Evolutionary conservation across 2,888 invertebrate species (phyloP), one percentile per base, ranked within the genome.

Genomic region (Drosophila ezoana): DNA sequence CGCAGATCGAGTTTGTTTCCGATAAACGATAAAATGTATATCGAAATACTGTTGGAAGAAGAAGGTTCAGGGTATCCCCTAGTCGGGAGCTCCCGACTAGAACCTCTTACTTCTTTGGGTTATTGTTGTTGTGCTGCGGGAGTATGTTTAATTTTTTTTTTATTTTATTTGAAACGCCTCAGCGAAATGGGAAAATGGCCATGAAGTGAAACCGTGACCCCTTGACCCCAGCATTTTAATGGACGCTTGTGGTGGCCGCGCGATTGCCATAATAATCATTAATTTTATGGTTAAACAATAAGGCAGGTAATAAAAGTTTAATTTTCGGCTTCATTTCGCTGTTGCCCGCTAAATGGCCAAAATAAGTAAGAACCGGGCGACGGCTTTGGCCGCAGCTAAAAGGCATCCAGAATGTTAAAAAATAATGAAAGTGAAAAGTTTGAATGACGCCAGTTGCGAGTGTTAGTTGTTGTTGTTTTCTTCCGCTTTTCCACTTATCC

Each of bases 221-320:
- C 37, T 38, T 38, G 56, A 57, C 48, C 56, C 48, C 57, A 14
- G 45, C 48, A 45, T 49, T 77, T 86, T 84, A 79, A 84, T 84
- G 87, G 79, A 60, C 76, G 71, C 73, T 87, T 87, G 83, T 77
- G 83, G 81, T 74, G 54, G 77, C 49, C 62, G 32, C 48, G 63
- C 77, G 74, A 86, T 88, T 87, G 88, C 88, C 83, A 76, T 88
- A 88, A 87, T 87, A 88, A 89, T 83, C 87, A 89, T 87, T 87
- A 87, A 85, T 87, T 87, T 89, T 73, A 87, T 89, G 81, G 79
- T 77, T 82, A 87, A 89, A 87, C 89, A 87, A 87, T 87, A 87
- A 87, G 81, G 89, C 85, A 87, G 86, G 84, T 82, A 84, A 88
- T 88, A 87, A 87, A 87, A 88, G 82, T 88, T 86, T 80, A 76